Conservation (phyloP, 2,888 invertebrate species). For the Mylabris sibirica region DNA sequence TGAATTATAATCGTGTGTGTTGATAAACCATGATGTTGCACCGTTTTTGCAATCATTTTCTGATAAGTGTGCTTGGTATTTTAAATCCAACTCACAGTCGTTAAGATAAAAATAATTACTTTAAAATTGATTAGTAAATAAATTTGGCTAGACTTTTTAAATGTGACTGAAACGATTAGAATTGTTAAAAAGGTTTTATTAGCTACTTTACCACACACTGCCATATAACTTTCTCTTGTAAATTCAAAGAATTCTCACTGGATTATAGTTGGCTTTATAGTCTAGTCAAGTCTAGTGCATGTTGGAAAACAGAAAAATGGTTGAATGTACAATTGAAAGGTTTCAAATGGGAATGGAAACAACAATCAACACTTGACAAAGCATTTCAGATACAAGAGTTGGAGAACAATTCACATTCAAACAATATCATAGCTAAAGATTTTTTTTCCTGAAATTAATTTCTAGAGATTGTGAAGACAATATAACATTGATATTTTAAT, state of each 20-base stretch:
- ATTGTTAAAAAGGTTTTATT: neutral
- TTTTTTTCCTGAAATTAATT: neutral
- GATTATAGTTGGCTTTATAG: neutral
- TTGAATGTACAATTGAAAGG: conserved; percentile 4
- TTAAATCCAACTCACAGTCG: too few species aligned
- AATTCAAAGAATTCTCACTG: neutral
- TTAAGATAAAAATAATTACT: too few species aligned
- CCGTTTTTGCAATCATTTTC: too few species aligned
- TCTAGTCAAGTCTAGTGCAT: neutral
- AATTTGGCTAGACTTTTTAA: neutral
- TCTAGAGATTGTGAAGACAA: neutral
- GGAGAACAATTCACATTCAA: neutral
- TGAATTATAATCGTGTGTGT: too few species aligned
- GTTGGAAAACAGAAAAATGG: neutral
- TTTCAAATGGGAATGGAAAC: neutral
- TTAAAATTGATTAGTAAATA: too few species aligned
- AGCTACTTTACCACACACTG: neutral
- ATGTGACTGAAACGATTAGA: neutral
- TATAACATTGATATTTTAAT: neutral
- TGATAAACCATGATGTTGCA: too few species aligned
- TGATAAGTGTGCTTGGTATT: too few species aligned
- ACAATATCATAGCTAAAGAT: neutral
- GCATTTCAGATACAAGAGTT: conserved; percentile 1
- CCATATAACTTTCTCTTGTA: neutral
- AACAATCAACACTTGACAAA: conserved; percentile 8